phyloP scores from a whole-genome alignment of 2,888 invertebrate genomes.

The Nasonovia ribisnigri region DNA sequence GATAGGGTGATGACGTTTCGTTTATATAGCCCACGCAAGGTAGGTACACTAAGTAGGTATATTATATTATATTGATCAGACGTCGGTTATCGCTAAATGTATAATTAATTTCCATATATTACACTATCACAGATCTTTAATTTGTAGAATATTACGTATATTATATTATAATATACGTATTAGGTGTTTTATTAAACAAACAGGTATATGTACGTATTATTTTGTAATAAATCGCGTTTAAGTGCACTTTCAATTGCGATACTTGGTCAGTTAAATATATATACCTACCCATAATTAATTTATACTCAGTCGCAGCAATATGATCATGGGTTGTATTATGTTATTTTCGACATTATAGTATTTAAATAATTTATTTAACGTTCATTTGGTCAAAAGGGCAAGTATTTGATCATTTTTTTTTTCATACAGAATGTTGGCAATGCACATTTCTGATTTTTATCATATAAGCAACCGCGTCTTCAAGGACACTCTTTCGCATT shows the following conservation, averaged over 20 bases:
- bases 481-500: conserved; percentile 48
- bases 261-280: neutral
- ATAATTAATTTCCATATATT: neutral
- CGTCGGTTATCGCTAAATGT: neutral
- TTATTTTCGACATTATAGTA: neutral
- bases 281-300: neutral
- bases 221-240: neutral
- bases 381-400: conserved; percentile 15
- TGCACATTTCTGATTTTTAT: conserved; percentile 48
- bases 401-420: conserved; percentile 47
- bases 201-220: neutral
- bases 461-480: neutral
- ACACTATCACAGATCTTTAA: neutral
- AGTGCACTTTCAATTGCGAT: neutral
- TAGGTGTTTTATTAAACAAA: neutral
- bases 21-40: neutral
- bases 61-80: neutral
- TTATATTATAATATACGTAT: neutral
- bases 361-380: conserved; percentile 45
- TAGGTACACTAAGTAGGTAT: too few relatives aligned
- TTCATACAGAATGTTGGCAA: conserved; percentile 19
- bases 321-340: neutral
- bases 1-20: neutral
- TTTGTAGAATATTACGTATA: neutral
- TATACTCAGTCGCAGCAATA: neutral